Evolutionary conservation across 2,113 vertebrate species (phyloP), one percentile per base, ranked within the genome.

Genomic region (Lichenostomus cassidix): DNA sequence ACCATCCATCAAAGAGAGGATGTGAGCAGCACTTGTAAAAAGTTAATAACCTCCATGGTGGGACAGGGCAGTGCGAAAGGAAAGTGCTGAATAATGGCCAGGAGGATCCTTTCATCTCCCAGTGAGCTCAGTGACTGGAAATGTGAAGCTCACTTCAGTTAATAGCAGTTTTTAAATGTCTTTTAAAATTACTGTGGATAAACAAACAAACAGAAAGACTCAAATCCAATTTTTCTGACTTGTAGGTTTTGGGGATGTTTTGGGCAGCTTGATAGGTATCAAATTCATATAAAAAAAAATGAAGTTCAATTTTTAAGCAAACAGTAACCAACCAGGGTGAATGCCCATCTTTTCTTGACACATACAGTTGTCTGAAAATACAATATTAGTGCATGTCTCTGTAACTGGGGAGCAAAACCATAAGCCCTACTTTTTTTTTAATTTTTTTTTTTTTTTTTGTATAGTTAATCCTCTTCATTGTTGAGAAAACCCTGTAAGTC

Each of bases 1-100:
- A 90, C 74, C 64, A 89, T 93, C 69, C 83, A 90, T 97, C 94
- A 96, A 94, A 95, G 65, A 79, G 80, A 96, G 95, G 95, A 96
- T 97, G 93, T 95, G 86, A 96, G 50, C 60, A 68, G 73, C 0
- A 0, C 90, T 93, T 92, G 94, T 95, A 97, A 96, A 94, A 97
- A 87, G 86, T 92, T 94, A 95, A 96, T 96, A 96, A 94, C 68
- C 88, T 96, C 82, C 35, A 19, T 73, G 90, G 93, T 93, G 86
- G 76, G 80, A 94, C 74, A 60, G 53, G 50, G 21, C 69, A 90
- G 53, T 0, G 5, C 0, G 0, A 93, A 89, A 94, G 37, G 64
- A 93, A 94, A 94, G 93, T 78, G 90, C 90, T 92, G 92, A 96
- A 86, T 65, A 96, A 63, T 3, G 2, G 76, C 80, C 95, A 91